phyloP scores from a whole-genome alignment of 2,797 vertebrate genomes.

The Amniataba percoides region DNA sequence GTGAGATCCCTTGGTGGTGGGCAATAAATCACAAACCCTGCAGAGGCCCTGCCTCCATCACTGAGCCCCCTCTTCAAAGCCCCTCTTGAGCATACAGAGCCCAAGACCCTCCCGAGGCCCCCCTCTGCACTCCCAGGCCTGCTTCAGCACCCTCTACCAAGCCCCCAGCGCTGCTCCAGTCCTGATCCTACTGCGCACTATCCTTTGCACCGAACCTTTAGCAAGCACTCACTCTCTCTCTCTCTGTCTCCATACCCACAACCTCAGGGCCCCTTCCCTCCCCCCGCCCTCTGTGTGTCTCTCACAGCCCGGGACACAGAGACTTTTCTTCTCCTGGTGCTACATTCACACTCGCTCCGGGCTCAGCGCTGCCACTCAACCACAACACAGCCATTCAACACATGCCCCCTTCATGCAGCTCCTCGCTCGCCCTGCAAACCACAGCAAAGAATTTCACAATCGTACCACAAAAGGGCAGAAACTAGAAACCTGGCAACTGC shows the following conservation, averaged over 20 bases:
- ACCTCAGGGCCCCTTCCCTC: slow-evolving; percentile 44
- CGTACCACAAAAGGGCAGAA: slow-evolving; percentile 70
- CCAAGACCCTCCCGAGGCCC: slow-evolving; percentile 45
- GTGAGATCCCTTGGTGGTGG: slow-evolving; percentile 81
- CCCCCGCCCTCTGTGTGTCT: slow-evolving; percentile 17
- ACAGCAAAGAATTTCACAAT: slow-evolving; percentile 81
- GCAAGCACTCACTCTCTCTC: slow-evolving; percentile 38
- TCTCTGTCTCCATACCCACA: slow-evolving; percentile 36
- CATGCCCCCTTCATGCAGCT: slow-evolving; percentile 62
- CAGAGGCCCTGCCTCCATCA: slow-evolving; percentile 73
- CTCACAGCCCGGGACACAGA: slow-evolving; percentile 74
- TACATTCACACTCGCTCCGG: slow-evolving; percentile 77
- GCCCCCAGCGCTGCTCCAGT: slow-evolving; percentile 50
- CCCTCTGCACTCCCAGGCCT: slow-evolving; percentile 32
- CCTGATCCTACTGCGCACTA: slow-evolving; percentile 69
- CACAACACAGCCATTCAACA: slow-evolving; percentile 73
- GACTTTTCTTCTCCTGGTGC: slow-evolving; percentile 83
- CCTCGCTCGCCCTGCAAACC: slow-evolving; percentile 63
- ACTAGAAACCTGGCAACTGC: slow-evolving; percentile 72
- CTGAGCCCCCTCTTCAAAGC: slow-evolving; percentile 74
- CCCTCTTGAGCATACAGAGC: slow-evolving; percentile 58
- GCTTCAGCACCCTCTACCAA: slow-evolving; percentile 55
- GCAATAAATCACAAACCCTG: slow-evolving; percentile 85
- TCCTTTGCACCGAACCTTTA: slow-evolving; percentile 46
- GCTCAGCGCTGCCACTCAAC: slow-evolving; percentile 76